phyloP scores from a whole-genome alignment of 2,888 invertebrate genomes.

The Amiota communis region DNA sequence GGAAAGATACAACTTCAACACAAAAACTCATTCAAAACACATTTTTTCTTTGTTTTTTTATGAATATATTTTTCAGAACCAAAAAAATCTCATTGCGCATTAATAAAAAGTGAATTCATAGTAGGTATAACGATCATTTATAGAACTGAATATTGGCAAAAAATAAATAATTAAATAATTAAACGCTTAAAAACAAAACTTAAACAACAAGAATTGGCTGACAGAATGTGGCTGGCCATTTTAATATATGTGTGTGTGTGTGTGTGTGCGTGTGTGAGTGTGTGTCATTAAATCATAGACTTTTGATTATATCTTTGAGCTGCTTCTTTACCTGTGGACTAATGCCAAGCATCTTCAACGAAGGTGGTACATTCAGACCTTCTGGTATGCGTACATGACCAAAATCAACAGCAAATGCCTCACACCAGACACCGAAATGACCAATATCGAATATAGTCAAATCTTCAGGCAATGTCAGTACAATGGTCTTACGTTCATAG shows the following conservation, averaged over 20 bases:
- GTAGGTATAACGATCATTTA: conserved; percentile 21
- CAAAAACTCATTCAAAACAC: conserved; percentile 19
- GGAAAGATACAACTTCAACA: background rate
- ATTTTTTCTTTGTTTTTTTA: background rate
- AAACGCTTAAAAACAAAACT: conserved; percentile 21
- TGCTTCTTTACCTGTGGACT: conserved; percentile 88
- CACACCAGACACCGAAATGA: conserved; percentile 94
- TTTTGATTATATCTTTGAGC: conserved; percentile 64
- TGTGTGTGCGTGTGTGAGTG: no score
- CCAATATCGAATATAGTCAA: conserved; percentile 93
- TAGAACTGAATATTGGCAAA: conserved; percentile 40
- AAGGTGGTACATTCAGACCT: conserved; percentile 88
- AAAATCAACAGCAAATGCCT: conserved; percentile 93
- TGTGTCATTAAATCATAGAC: conserved; percentile 52
- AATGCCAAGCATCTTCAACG: conserved; percentile 92
- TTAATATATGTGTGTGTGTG: no score
- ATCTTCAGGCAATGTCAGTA: conserved; percentile 90
- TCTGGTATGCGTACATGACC: conserved; percentile 87
- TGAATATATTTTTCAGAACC: conserved; percentile 9
- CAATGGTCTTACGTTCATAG: conserved; percentile 90
- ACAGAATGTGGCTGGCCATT: conserved; percentile 27
- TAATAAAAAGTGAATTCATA: conserved; percentile 8
- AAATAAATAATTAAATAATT: conserved; percentile 40
- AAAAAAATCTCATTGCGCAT: conserved; percentile 8
- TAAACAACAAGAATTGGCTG: conserved; percentile 40